These are phyloP conservation scores for Coptotermes formosanus DNA, from an alignment of 1,140 invertebrate genomes.

Conservation along the genomic window DNA sequence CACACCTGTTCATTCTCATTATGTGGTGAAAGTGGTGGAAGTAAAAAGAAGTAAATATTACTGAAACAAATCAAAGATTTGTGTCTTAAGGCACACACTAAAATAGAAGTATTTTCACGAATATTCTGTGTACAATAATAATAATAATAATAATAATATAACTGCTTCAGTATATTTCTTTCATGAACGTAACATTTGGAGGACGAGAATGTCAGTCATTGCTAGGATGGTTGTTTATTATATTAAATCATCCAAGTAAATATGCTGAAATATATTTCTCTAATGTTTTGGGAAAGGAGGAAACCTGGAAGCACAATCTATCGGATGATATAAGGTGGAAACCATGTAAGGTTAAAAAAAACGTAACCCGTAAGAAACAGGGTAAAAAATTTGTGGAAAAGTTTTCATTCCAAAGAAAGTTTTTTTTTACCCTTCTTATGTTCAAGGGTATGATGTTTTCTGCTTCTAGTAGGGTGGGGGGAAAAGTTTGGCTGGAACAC, in stretches of 20 bases:
- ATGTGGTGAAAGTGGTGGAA: too few species aligned
- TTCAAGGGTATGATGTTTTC: neutral
- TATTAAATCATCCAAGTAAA: neutral
- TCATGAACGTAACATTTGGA: neutral
- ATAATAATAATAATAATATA: too few species aligned
- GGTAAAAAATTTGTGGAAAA: slow-evolving; percentile 3
- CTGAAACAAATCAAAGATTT: too few species aligned
- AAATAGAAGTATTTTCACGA: too few species aligned
- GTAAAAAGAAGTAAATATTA: too few species aligned
- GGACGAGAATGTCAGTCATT: neutral
- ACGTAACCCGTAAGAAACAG: neutral
- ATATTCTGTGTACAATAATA: too few species aligned
- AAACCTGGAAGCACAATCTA: neutral
- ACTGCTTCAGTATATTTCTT: neutral
- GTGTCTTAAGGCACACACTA: too few species aligned
- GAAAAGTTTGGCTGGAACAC: neutral
- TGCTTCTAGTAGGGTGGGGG: neutral
- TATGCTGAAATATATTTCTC: neutral
- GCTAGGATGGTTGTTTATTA: neutral
- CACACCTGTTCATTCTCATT: too few species aligned
- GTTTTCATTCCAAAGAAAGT: neutral
- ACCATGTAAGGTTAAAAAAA: neutral
- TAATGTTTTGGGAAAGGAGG: neutral
- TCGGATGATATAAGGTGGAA: neutral
- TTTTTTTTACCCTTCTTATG: neutral